A percentile compares a stretch with the other conserved stretches of the same genome.
These are phyloP conservation scores for Campoletis raptor DNA, from an alignment of 2,888 invertebrate species.

Conservation along the genomic window DNA sequence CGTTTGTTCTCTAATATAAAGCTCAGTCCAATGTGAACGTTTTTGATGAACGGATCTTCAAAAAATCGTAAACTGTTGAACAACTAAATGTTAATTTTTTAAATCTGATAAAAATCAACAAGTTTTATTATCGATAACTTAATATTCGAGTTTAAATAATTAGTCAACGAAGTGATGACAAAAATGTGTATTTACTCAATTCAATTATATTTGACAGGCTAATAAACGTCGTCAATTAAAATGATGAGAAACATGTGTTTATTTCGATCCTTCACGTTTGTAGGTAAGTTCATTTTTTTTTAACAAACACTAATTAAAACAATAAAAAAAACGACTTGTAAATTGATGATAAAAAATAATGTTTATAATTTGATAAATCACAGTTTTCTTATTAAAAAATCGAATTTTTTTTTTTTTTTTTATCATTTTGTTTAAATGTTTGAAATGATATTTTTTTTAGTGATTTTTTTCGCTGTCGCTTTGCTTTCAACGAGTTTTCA, in stretches of 20 bases:
- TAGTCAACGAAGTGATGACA: constrained; percentile 2
- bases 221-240: constrained; percentile 14
- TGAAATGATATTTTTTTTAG: constrained; percentile 23
- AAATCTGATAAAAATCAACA: neutral
- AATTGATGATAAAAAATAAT: neutral
- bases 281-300: constrained; percentile 46
- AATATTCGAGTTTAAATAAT: neutral
- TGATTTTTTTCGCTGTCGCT: constrained; percentile 61
- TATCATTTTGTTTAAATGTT: neutral
- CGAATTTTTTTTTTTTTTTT: too few relatives aligned
- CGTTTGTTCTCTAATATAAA: constrained; percentile 20
- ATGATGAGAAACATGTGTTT: constrained; percentile 31
- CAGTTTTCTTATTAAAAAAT: neutral
- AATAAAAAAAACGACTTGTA: neutral
- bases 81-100: neutral
- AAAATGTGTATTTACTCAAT: constrained; percentile 21
- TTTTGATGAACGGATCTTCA: constrained; percentile 10
- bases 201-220: constrained; percentile 56
- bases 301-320: neutral
- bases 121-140: too few relatives aligned
- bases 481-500: constrained; percentile 56
- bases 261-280: constrained; percentile 21
- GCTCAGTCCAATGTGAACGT: constrained; percentile 52
- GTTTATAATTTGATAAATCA: neutral
- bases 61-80: neutral